Evolutionary conservation across 2,113 vertebrate species (phyloP).

Genomic region (Burhinus bistriatus): DNA sequence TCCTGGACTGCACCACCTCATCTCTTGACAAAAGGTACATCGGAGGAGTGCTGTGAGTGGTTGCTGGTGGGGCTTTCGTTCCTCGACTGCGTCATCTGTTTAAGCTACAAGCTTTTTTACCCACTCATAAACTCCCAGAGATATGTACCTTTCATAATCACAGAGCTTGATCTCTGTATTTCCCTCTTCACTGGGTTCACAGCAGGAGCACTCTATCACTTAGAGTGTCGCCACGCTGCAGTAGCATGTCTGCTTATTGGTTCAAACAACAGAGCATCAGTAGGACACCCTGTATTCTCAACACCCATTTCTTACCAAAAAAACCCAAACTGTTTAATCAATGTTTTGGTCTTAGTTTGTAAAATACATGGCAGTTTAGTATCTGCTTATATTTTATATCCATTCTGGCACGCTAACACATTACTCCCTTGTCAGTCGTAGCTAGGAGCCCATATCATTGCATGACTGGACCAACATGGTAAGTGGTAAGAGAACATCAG

Average conservation of each 20-base stretch:
- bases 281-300: neutral
- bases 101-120: neutral
- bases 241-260: accelerated
- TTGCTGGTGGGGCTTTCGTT: neutral
- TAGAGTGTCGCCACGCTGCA: neutral
- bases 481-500: neutral
- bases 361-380: neutral
- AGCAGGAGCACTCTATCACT: neutral
- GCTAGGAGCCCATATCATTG: accelerated
- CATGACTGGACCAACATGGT: too few relatives aligned
- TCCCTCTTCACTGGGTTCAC: neutral
- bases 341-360: neutral
- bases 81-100: accelerated
- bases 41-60: accelerated
- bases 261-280: neutral
- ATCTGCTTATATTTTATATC: neutral
- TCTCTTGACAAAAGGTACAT: neutral
- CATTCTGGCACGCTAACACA: neutral
- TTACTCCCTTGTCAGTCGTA: neutral
- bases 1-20: neutral
- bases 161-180: neutral
- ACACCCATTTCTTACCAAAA: neutral
- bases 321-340: neutral
- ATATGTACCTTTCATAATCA: accelerated
- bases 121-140: neutral